Evolutionary conservation across 2,113 vertebrate genomes (phyloP).

Genomic region (Pteropus alecto): DNA sequence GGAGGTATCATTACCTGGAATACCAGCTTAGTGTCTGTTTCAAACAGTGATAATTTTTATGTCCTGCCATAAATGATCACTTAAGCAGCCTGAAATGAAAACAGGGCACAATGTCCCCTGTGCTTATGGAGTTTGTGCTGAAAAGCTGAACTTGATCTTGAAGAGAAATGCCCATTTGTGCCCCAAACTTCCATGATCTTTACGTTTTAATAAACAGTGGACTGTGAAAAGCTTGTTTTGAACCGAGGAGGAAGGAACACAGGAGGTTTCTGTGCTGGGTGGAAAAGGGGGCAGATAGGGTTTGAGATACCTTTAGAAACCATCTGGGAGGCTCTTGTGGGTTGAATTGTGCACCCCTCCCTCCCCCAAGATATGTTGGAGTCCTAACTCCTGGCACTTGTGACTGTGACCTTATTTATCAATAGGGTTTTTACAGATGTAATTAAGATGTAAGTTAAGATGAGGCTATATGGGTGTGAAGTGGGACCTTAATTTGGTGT

Average conservation of each 20-base stretch:
- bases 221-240: not conserved
- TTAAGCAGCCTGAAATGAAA: slow-evolving; percentile 57
- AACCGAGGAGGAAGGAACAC: not conserved
- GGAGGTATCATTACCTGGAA: slow-evolving; percentile 52
- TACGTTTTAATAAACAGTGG: not conserved
- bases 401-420: not conserved
- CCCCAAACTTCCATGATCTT: not conserved
- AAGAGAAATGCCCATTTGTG: slow-evolving; percentile 12
- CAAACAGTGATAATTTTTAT: slow-evolving; percentile 72
- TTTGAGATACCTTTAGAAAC: not conserved
- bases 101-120: not conserved
- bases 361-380: not conserved
- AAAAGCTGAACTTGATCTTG: slow-evolving; percentile 33
- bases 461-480: not conserved
- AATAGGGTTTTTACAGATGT: not conserved
- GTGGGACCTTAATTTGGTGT: not conserved
- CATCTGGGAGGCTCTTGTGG: not conserved
- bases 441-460: not conserved
- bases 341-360: not conserved
- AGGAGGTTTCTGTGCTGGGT: not conserved
- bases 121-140: not conserved
- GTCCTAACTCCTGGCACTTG: not conserved
- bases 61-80: slow-evolving; percentile 58
- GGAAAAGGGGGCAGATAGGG: not conserved
- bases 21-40: slow-evolving; percentile 46